Evolutionary conservation across 2,888 invertebrate species (phyloP), one percentile per base, ranked within the genome.

Genomic region (Melangyna quadrimaculata): DNA sequence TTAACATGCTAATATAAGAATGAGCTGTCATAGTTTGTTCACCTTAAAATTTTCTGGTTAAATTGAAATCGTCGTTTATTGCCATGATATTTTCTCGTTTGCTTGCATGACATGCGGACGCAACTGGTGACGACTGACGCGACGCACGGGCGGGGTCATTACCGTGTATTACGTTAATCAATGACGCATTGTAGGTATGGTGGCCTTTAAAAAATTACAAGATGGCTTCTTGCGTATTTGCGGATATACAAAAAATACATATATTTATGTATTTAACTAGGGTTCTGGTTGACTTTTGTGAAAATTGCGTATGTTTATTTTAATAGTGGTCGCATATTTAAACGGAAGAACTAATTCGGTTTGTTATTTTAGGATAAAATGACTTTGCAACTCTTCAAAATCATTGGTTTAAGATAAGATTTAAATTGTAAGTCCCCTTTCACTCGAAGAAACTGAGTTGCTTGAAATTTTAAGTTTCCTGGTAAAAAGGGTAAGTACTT

Each of bases 21-120:
- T 78, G 65, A 57, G 37, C 51, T 73, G 70, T 57, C 65, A 51
- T 43, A 71, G 83, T 74, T 83, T 78, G 51, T 83, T 83, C 63
- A 83, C 73, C 83, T 65, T 35, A 22, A 32, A 35, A 57, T 57
- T 19, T 45, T 37, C 51, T 81, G 63, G 55, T 71, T 69, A 73
- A 65, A 72, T 48, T 67, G 35, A 53, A 59, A 14, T 14, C 65
- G 29, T 48, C 40, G 59, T 55, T 12, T 65, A 35, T n/a, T 75
- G 45, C 12, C 40, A 70, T 55, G 12, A 48, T 37, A 53, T 27
- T 55, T 72, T 37, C 17, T 32, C 45, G 61, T 22, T 69, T 45
- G 24, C 17, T 69, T 45, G 24, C 17, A 65, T 48, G 22, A 40
- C 32, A 61, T 61, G 17, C 8, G 32, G 12, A 17, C 27, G 8